phyloP scores from a whole-genome alignment of 2,888 invertebrate genomes.

The Xestia xanthographa region DNA sequence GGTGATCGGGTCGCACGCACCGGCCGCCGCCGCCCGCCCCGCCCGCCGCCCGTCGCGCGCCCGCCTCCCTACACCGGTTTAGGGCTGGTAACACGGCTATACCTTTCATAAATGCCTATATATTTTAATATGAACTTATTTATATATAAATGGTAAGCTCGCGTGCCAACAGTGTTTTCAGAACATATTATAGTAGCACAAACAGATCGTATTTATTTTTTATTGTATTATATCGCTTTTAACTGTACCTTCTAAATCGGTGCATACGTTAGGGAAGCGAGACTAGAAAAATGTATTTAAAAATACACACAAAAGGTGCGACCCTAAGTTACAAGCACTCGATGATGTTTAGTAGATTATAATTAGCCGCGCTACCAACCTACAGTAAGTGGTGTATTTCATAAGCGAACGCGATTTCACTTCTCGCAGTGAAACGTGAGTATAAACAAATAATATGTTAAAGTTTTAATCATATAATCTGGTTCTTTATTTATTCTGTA shows the following conservation, averaged over 20 bases:
- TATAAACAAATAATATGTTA: background rate
- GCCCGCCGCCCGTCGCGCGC: constrained; percentile 53
- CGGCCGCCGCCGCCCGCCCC: constrained; percentile 48
- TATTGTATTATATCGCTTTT: background rate
- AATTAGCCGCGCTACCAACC: constrained; percentile 87
- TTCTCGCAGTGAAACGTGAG: background rate
- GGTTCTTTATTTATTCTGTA: constrained; percentile 5
- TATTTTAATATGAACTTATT: constrained; percentile 11
- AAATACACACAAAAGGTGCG: constrained; percentile 84
- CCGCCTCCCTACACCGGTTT: constrained; percentile 58
- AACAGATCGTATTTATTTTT: background rate
- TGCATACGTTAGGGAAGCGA: constrained; percentile 74
- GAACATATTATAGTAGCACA: background rate
- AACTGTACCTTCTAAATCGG: constrained; percentile 71
- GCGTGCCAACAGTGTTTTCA: constrained; percentile 14
- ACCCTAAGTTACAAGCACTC: constrained; percentile 88
- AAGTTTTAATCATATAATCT: background rate
- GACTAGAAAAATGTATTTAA: constrained; percentile 81
- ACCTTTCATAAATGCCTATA: constrained; percentile 26
- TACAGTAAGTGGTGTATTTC: constrained; percentile 71
- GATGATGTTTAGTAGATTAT: constrained; percentile 90
- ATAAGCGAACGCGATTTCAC: constrained; percentile 61
- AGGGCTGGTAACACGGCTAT: constrained; percentile 54
- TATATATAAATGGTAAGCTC: constrained; percentile 14
- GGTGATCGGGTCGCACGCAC: constrained; percentile 65